Percentiles rank a stretch among this genome's conserved stretches.
Evolutionary conservation across 2,797 vertebrate species (phyloP).

Genomic region (Silurus aristotelis): DNA sequence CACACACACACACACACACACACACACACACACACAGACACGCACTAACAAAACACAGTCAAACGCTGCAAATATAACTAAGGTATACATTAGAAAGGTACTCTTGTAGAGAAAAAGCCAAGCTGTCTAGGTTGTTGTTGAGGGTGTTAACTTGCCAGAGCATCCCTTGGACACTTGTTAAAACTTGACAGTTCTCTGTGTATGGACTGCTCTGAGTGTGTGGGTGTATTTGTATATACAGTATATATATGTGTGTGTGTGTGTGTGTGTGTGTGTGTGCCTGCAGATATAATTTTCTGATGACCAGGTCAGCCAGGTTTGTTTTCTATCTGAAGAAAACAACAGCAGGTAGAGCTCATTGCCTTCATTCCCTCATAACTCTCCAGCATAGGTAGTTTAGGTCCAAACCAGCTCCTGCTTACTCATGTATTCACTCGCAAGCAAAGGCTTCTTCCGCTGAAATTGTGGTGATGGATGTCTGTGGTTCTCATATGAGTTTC

Average conservation of each 20-base stretch:
- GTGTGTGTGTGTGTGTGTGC: conserved; percentile 14
- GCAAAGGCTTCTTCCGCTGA: neutral
- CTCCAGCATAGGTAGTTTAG: neutral
- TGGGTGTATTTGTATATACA: neutral
- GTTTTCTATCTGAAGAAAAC: conserved; percentile 40
- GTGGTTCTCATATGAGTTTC: neutral
- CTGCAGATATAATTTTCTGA: conserved; percentile 26
- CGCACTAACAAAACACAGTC: neutral
- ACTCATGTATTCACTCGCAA: conserved; percentile 10
- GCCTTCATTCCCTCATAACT: neutral
- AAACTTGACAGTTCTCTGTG: conserved; percentile 2
- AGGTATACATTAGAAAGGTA: neutral
- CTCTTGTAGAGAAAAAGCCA: neutral
- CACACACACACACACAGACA: too few relatives aligned
- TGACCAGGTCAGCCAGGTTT: conserved; percentile 35
- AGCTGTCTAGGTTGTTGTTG: conserved; percentile 15
- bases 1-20: neutral
- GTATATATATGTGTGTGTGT: neutral
- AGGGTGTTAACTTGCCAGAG: conserved; percentile 17
- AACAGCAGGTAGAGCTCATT: conserved; percentile 51
- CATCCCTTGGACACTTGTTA: conserved; percentile 2
- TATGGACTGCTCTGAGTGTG: conserved; percentile 5
- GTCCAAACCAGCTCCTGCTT: neutral
- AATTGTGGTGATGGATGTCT: neutral
- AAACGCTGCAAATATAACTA: neutral